These are phyloP conservation scores for Xenus cinereus DNA, from an alignment of 2,113 vertebrate genomes.

Conservation along the genomic window DNA sequence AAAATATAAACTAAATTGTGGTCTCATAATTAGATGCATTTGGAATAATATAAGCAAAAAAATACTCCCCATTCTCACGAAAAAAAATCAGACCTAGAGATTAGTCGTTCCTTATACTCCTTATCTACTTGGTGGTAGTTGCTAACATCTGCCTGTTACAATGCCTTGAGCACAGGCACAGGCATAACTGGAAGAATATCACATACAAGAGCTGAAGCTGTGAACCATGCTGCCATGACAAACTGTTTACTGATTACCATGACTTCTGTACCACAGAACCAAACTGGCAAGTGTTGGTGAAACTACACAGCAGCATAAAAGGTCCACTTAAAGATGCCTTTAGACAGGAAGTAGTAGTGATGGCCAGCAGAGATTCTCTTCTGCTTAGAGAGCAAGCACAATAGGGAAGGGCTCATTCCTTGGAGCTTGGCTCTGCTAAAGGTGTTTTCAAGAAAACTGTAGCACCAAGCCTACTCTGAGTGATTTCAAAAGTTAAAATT, in stretches of 20 bases:
- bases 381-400: background rate
- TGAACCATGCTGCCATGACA: accelerated
- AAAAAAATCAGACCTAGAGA: background rate
- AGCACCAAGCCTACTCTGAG: background rate
- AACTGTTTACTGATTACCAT: background rate
- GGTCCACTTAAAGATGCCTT: background rate
- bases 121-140: background rate
- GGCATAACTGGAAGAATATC: background rate
- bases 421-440: background rate
- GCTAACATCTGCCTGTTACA: background rate
- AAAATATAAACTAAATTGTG: background rate
- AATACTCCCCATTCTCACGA: background rate
- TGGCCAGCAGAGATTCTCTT: background rate
- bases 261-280: accelerated
- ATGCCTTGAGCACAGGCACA: background rate
- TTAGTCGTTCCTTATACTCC: background rate
- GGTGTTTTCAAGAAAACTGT: background rate
- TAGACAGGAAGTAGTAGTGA: background rate
- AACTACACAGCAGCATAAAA: background rate
- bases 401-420: background rate
- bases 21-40: background rate
- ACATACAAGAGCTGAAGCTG: background rate
- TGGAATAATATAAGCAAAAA: background rate
- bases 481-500: background rate
- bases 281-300: background rate